phyloP scores from a whole-genome alignment of 2,113 vertebrate species.

The Rhinogobius similis region DNA sequence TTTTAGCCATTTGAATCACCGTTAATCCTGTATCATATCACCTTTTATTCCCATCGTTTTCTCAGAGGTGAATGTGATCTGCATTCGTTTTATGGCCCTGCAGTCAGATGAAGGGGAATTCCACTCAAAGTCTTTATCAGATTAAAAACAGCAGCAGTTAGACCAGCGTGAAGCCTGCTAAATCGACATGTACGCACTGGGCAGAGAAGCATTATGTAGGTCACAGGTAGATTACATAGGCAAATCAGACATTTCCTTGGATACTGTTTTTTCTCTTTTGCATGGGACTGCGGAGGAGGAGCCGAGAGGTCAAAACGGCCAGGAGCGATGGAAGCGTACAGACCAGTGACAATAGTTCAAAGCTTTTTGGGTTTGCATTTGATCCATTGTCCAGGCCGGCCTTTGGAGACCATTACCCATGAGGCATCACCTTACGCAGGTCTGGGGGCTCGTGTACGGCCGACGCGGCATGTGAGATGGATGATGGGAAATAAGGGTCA shows the following conservation, averaged over 20 bases:
- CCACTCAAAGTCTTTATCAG: slow-evolving; percentile 43
- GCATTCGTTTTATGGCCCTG: slow-evolving; percentile 36
- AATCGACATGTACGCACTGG: slow-evolving; percentile 29
- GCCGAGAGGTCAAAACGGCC: slow-evolving; percentile 38
- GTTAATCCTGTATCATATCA: slow-evolving; percentile 34
- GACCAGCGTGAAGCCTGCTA: slow-evolving; percentile 12
- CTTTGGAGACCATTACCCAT: slow-evolving; percentile 73
- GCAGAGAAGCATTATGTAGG: slow-evolving; percentile 31
- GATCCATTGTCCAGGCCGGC: slow-evolving; percentile 74
- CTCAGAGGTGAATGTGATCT: slow-evolving; percentile 34
- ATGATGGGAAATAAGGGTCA: slow-evolving; percentile 55
- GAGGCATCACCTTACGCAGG: slow-evolving; percentile 75
- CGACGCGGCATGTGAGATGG: slow-evolving; percentile 67
- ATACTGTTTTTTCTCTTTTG: slow-evolving; percentile 65
- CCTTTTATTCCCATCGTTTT: slow-evolving; percentile 22
- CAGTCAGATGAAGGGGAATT: slow-evolving; percentile 52
- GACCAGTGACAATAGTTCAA: slow-evolving; percentile 74
- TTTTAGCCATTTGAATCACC: slow-evolving; percentile 28
- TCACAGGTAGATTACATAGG: slow-evolving; percentile 43
- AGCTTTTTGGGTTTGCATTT: slow-evolving; percentile 68
- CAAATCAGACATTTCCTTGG: slow-evolving; percentile 33
- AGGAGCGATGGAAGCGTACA: slow-evolving; percentile 47
- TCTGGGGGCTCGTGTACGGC: slow-evolving; percentile 63
- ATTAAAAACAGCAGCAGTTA: slow-evolving; percentile 32
- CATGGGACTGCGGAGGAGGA: slow-evolving; percentile 39